A percentile compares a stretch with the other conserved stretches of the same genome.
Evolutionary conservation across 2,113 vertebrate species (phyloP).

Genomic region (Danio rerio): GRCz12tu NC_133195.1:30689001-30689500

Average conservation of each 20-base stretch:
- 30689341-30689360: slow-evolving; percentile 24
- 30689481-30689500: slow-evolving; percentile 65
- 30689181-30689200: slow-evolving; percentile 25
- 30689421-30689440: slow-evolving; percentile 36
- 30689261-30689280: slow-evolving; percentile 42
- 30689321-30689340: slow-evolving; percentile 22
- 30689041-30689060: too few species aligned
- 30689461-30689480: slow-evolving; percentile 48
- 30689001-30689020: too few species aligned
- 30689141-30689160: slow-evolving; percentile 53
- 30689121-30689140: not conserved
- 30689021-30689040: too few species aligned
- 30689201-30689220: slow-evolving; percentile 1
- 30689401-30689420: slow-evolving; percentile 43
- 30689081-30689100: not conserved
- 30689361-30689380: not conserved
- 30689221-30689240: not conserved
- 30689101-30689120: not conserved
- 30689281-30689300: slow-evolving; percentile 40
- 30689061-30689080: not conserved
- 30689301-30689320: slow-evolving; percentile 55
- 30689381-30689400: slow-evolving; percentile 32
- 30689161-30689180: slow-evolving; percentile 42
- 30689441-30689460: slow-evolving; percentile 22
- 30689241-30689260: slow-evolving; percentile 34